Conservation (phyloP, 2,797 vertebrate genomes). For the Chelonia mydas region DNA sequence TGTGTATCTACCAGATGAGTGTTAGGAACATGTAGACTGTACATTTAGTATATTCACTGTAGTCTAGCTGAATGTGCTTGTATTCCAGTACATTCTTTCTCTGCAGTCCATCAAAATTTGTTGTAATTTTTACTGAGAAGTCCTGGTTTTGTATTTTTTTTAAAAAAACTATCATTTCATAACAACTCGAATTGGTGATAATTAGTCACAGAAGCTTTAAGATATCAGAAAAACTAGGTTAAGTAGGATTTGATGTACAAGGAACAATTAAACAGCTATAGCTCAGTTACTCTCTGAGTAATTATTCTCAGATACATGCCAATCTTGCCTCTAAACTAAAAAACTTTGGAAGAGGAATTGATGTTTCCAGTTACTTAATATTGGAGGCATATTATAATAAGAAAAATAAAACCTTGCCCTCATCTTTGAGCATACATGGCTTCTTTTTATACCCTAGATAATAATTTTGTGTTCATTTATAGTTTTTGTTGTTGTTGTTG, state of each 20-base stretch:
- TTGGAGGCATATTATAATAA: slow-evolving; percentile 61
- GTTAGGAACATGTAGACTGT: background rate
- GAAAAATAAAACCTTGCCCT: slow-evolving; percentile 61
- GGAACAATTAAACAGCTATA: slow-evolving; percentile 71
- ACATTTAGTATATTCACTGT: background rate
- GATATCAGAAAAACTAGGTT: slow-evolving; percentile 48
- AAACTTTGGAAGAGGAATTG: slow-evolving; percentile 62
- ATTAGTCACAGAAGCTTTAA: slow-evolving; percentile 56
- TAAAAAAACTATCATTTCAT: background rate
- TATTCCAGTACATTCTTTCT: background rate
- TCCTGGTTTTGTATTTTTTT: slow-evolving; percentile 22
- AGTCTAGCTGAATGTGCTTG: background rate
- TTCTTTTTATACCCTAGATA: slow-evolving; percentile 58
- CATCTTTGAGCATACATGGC: slow-evolving; percentile 45
- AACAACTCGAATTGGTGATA: slow-evolving; percentile 46
- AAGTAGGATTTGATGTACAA: slow-evolving; percentile 59
- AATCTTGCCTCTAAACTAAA: slow-evolving; percentile 56
- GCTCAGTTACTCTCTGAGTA: slow-evolving; percentile 42
- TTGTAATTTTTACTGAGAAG: slow-evolving; percentile 7
- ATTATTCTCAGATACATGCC: slow-evolving; percentile 58
- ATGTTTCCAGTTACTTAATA: slow-evolving; percentile 67
- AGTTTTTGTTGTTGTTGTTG: slow-evolving; percentile 35
- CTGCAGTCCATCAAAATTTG: background rate
- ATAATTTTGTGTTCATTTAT: slow-evolving; percentile 60
- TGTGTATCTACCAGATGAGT: background rate